phyloP scores from a whole-genome alignment of 2,888 invertebrate species.

The Netelia melanura region DNA sequence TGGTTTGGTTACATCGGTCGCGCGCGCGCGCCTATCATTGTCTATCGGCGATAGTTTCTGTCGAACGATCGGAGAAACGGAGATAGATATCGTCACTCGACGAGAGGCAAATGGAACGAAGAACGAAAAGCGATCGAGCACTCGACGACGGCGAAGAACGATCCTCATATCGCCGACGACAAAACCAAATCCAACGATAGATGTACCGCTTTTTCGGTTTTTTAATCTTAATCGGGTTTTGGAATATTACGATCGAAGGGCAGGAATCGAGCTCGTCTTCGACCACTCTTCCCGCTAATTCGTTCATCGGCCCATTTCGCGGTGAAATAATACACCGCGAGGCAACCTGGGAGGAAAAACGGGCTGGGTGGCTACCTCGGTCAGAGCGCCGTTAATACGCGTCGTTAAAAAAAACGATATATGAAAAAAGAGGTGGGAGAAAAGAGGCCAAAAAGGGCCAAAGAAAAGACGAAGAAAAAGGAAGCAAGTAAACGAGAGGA shows the following conservation, averaged over 20 bases:
- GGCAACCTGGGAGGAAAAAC: not conserved
- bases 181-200: too few species aligned
- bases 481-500: slow-evolving; percentile 65
- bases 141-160: too few species aligned
- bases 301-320: slow-evolving; percentile 38
- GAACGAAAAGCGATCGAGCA: slow-evolving; percentile 5
- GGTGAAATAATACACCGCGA: slow-evolving; percentile 1
- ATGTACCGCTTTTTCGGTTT: too few species aligned
- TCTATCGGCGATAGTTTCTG: not conserved
- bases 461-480: slow-evolving; percentile 37
- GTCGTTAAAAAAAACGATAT: not conserved
- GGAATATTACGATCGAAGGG: too few species aligned
- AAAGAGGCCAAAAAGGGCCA: slow-evolving; percentile 54
- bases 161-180: too few species aligned
- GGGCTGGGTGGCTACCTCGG: slow-evolving; percentile 81
- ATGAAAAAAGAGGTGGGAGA: slow-evolving; percentile 1
- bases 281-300: not conserved
- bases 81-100: slow-evolving; percentile 11
- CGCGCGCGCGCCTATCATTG: not conserved
- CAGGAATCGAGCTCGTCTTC: too few species aligned
- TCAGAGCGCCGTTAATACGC: slow-evolving; percentile 72
- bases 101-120: slow-evolving; percentile 34
- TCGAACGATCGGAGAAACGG: slow-evolving; percentile 41
- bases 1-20: not conserved
- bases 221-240: too few species aligned